Conservation (phyloP, 2,888 invertebrate species). For the Tholera decimalis region DNA sequence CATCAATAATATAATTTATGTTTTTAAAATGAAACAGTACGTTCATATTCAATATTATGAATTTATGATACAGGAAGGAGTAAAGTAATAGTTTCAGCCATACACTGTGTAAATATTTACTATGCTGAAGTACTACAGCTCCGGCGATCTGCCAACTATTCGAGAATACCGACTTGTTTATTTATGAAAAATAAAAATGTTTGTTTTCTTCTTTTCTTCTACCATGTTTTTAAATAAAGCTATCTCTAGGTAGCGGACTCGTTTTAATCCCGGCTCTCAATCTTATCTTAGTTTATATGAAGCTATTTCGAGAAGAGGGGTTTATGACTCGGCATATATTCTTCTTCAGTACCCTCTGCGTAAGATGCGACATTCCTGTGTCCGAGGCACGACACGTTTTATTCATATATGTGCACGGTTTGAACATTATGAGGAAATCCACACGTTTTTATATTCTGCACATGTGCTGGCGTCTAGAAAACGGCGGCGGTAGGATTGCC, state of each 20-base stretch:
- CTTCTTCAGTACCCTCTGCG: conserved; percentile 15
- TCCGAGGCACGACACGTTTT: conserved; percentile 37
- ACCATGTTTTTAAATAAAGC: conserved; percentile 24
- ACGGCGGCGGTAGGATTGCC: conserved; percentile 44
- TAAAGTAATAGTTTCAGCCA: conserved; percentile 46
- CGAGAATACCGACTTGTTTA: conserved; percentile 37
- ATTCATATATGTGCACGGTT: conserved; percentile 58
- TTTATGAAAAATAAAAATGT: conserved; percentile 35
- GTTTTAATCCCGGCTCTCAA: conserved; percentile 32
- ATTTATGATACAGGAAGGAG: conserved; percentile 54
- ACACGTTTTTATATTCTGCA: conserved; percentile 49
- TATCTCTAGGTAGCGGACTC: conserved; percentile 25
- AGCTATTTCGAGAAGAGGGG: conserved; percentile 22
- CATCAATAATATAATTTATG: conserved; percentile 24
- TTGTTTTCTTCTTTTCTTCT: conserved; percentile 35
- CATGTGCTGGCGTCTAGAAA: conserved; percentile 55
- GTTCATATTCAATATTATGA: conserved; percentile 51
- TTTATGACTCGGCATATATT: conserved; percentile 11
- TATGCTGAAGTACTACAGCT: conserved; percentile 42
- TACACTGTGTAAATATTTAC: conserved; percentile 60
- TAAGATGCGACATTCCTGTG: conserved; percentile 45
- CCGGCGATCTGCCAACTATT: conserved; percentile 62
- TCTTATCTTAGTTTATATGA: conserved; percentile 23
- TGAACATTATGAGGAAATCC: conserved; percentile 54
- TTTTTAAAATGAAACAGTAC: conserved; percentile 21